Evolutionary conservation across 2,888 invertebrate species (phyloP).

Genomic region (Dinocampus coccinellae): DNA sequence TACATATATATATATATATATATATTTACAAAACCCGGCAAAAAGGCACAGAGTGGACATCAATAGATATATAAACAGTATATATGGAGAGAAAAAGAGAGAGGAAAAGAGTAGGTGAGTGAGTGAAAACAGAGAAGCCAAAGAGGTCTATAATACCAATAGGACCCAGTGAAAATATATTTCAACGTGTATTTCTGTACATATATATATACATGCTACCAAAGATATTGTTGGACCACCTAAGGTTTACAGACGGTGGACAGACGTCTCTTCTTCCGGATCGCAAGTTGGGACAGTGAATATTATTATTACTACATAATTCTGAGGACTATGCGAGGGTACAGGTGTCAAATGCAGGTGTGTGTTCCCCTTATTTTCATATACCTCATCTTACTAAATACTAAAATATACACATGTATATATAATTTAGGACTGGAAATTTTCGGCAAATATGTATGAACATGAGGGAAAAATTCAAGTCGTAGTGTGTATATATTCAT

Average conservation of each 20-base stretch:
- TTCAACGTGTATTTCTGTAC: constrained; percentile 7
- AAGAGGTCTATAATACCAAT: constrained; percentile 11
- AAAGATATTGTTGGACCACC: constrained; percentile 26
- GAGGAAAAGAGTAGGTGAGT: too few species aligned
- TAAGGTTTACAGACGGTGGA: too few species aligned
- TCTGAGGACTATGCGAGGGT: constrained; percentile 4
- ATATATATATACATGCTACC: constrained; percentile 18
- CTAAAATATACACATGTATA: not conserved
- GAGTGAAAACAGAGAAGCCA: constrained; percentile 38
- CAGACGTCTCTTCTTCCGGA: constrained; percentile 7
- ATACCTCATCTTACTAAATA: not conserved
- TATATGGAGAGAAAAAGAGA: too few species aligned
- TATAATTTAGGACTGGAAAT: not conserved
- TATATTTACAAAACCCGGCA: not conserved
- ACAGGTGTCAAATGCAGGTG: constrained; percentile 30
- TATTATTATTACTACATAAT: not conserved
- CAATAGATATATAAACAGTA: not conserved
- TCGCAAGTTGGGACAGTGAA: constrained; percentile 6
- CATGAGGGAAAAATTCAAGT: too few species aligned
- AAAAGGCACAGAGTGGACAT: not conserved
- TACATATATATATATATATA: not conserved
- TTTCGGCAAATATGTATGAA: not conserved
- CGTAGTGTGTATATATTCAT: too few species aligned
- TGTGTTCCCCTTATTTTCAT: constrained; percentile 1
- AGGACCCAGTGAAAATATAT: not conserved